A percentile compares a stretch with the other conserved stretches of the same genome.
Evolutionary conservation across 2,113 vertebrate genomes (phyloP).

Genomic region (Paedocypris sp.): DNA sequence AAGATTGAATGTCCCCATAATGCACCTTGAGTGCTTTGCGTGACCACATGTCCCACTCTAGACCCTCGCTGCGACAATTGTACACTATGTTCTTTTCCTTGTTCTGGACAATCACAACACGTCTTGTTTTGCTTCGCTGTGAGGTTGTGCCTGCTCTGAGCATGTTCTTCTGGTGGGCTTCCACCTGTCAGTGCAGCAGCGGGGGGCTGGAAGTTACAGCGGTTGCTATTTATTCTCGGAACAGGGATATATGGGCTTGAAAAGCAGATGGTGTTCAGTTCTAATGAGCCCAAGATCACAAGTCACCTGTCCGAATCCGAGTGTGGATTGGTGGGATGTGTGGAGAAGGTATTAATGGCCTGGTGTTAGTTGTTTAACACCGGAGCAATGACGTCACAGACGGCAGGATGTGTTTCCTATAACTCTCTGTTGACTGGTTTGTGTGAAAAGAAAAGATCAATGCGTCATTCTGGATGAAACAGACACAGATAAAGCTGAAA

Average conservation of each 20-base stretch:
- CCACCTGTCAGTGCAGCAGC: background rate
- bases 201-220: background rate
- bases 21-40: too few relatives aligned
- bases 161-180: conserved; percentile 5
- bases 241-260: conserved; percentile 1
- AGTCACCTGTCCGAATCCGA: conserved; percentile 5
- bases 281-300: background rate
- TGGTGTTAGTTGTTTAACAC: background rate
- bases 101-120: too few relatives aligned
- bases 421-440: background rate
- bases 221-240: conserved; percentile 14
- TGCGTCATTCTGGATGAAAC: too few relatives aligned
- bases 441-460: too few relatives aligned
- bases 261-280: conserved; percentile 7
- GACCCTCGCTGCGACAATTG: too few relatives aligned
- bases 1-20: too few relatives aligned
- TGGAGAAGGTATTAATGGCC: background rate
- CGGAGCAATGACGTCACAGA: background rate
- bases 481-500: too few relatives aligned
- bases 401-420: background rate
- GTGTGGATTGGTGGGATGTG: background rate
- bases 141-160: too few relatives aligned
- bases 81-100: too few relatives aligned
- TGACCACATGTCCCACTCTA: too few relatives aligned
- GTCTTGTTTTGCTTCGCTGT: too few relatives aligned